Evolutionary conservation across 1,140 invertebrate genomes (phyloP), one percentile per base, ranked within the genome.

Genomic region (Trialeurodes vaporariorum): DNA sequence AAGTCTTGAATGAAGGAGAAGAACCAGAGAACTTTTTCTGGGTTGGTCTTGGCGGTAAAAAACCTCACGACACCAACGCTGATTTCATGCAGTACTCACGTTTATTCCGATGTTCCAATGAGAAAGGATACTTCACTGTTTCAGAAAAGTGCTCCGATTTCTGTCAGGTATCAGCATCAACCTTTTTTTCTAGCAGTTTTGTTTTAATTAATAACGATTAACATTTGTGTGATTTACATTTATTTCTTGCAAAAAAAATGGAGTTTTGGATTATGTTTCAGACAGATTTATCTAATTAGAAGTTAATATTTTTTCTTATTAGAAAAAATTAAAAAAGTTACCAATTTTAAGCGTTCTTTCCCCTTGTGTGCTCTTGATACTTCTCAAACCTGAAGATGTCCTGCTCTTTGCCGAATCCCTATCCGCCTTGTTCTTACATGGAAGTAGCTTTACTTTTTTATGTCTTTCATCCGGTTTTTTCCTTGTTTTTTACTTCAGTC

Each of bases 141-240:
- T 98, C 96, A 25, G 98, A 99, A 79, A 99, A 99, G 77, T 99
- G 97, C 81, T 93, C 95, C 0, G 98, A 99, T 81, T 99, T 99
- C 81, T 99, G 97, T 81, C 98, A 99, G 85, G 92, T 93, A 81
- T n/a, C n/a, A n/a, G n/a, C n/a, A n/a, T n/a, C n/a, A n/a, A n/a
- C n/a, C n/a, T n/a, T n/a, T n/a, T n/a, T n/a, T n/a, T n/a, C n/a
- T n/a, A n/a, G n/a, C n/a, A 74, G 67, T 68, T 63, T 67, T 26
- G 25, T 59, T 63, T 40, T 68, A 60, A 2, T 25, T 58, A 2
- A 61, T 21, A 24, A 9, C n/a, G 11, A 21, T 61, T 61, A 9
- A 11, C n/a, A 61, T 11, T 11, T 64, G 25, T 27, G 23, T 64
- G 17, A 27, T 59, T 64, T 9, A 61, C 11, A 61, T 61, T 11